Base-by-base conservation (phyloP, 2,113 vertebrate genomes). In the Agelaius tricolor region DNA sequence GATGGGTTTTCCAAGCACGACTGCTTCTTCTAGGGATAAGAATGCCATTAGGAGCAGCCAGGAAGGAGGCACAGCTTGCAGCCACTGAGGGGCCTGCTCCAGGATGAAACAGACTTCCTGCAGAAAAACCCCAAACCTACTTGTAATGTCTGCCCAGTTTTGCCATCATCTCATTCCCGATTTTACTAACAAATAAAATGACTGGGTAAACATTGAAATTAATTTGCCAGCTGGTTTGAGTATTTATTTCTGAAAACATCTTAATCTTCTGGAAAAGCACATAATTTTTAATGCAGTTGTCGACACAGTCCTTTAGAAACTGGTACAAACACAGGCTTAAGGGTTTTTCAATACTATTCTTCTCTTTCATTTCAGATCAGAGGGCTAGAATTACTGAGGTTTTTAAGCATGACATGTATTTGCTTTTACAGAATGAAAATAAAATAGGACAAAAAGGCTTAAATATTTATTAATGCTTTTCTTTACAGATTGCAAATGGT, bases 231-330 rank as follows among this genome's bases (percentile, higher is more conserved):
- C 54, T 94, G 59, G 54, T 90, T 92, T 54, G 49, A 78, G 63
- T 69, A 91, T 78, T 52, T 89, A 5, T 91, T 94, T 83, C 75
- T 91, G 59, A 79, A 94, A 87, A 92, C 72, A 90, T 91, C 79
- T 93, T 94, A 59, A 93, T 95, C 91, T 93, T 85, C 85, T 86
- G 52, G 75, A 96, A 94, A 86, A 94, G 35, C 75, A 91, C 28
- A 26, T 91, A 41, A 44, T 94, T 96, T 92, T 88, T 71, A 95
- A 90, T 57, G 39, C 33, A 81, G 54, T 87, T 91, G 58, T 59
- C 1, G 0, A 54, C 74, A 63, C 9, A 80, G 52, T 73, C 81
- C 90, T 92, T 84, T 87, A 92, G 49, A 79, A 91, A 89, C 19
- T 47, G 58, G 37, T 89, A 82, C 30, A 78, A 92, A 80, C 43